These are phyloP conservation scores for Protobothrops mucrosquamatus DNA, from an alignment of 2,113 vertebrate genomes.

Conservation along the genomic window DNA sequence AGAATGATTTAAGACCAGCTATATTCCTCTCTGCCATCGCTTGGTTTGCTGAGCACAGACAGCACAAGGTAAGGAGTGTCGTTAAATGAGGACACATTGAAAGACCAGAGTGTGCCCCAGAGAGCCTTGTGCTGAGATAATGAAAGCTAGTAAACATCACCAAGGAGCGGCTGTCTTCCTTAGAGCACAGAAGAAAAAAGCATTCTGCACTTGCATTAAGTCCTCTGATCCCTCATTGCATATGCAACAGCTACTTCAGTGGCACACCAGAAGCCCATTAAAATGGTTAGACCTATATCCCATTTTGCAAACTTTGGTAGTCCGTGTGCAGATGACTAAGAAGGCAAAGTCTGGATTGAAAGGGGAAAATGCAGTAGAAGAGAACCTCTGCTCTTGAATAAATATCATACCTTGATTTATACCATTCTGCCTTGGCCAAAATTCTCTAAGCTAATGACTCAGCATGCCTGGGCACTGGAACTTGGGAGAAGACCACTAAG, in stretches of 20 bases:
- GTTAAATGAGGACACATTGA: conserved; percentile 68
- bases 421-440: not conserved
- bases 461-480: not conserved
- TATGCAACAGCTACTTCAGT: conserved; percentile 54
- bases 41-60: conserved; percentile 68
- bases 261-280: conserved; percentile 52
- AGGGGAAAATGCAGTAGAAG: not conserved
- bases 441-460: not conserved
- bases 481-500: not conserved
- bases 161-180: conserved; percentile 58
- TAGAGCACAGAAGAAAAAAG: conserved; percentile 50
- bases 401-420: not conserved
- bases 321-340: not conserved
- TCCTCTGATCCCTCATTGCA: conserved; percentile 45
- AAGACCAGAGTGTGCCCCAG: conserved; percentile 70
- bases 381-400: not conserved
- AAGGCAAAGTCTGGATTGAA: not conserved
- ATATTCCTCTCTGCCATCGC: conserved; percentile 68
- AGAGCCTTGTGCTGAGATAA: conserved; percentile 68
- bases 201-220: conserved; percentile 32
- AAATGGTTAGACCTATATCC: conserved; percentile 31
- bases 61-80: conserved; percentile 66
- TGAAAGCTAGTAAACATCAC: conserved; percentile 69
- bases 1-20: conserved; percentile 77
- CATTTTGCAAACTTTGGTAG: not conserved